A percentile compares a stretch with the other conserved stretches of the same genome.
phyloP scores from a whole-genome alignment of 2,113 vertebrate genomes.

The human region GRCh38 chr6:15290001-15290500 shows the following conservation, averaged over 20 bases:
- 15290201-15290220: not conserved
- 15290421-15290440: not conserved
- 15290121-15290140: not conserved
- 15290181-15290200: not conserved
- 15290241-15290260: not conserved
- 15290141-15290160: not conserved
- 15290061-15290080: not conserved
- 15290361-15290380: not conserved
- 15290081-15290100: not conserved
- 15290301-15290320: not conserved
- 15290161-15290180: not conserved
- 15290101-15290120: not conserved
- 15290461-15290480: fast-evolving
- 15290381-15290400: not conserved
- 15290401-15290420: not conserved
- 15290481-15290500: not conserved
- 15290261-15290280: not conserved
- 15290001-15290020: not conserved
- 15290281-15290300: not conserved
- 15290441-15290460: not conserved
- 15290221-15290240: not conserved
- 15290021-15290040: not conserved
- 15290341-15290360: not conserved
- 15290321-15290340: not conserved
- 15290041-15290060: not conserved